phyloP scores from a whole-genome alignment of 23 tunicate species.

The Halocynthia aurantium region DNA sequence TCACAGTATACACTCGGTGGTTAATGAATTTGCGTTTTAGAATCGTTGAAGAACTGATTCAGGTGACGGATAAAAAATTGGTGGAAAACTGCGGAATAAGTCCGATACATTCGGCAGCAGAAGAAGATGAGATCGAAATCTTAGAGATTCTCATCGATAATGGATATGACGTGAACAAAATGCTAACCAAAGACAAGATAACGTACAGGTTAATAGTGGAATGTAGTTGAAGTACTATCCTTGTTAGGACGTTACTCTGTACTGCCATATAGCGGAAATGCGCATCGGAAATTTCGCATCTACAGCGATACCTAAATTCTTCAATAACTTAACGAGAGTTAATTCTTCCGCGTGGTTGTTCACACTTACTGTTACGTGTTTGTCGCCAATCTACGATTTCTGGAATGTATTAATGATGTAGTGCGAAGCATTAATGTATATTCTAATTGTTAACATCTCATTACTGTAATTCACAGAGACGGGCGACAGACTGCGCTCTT shows the following conservation, averaged over 20 bases:
- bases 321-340: too few relatives aligned
- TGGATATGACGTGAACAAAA: conserved; percentile 91
- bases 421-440: background rate
- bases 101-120: conserved; percentile 81
- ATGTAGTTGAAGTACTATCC: background rate
- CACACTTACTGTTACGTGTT: background rate
- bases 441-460: background rate
- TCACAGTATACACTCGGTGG: background rate
- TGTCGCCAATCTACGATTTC: too few relatives aligned
- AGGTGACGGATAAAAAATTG: conserved; percentile 43
- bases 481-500: conserved; percentile 81
- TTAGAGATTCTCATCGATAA: conserved; percentile 56
- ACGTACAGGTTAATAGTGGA: conserved; percentile 47
- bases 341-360: background rate
- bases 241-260: background rate
- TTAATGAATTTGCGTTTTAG: conserved; percentile 14
- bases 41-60: conserved; percentile 54
- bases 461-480: conserved; percentile 29
- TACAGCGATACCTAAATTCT: too few relatives aligned
- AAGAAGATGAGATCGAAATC: conserved; percentile 75
- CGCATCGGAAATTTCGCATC: too few relatives aligned
- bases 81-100: conserved; percentile 81
- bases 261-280: too few relatives aligned
- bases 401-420: background rate
- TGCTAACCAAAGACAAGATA: conserved; percentile 61